Evolutionary conservation across 2,113 vertebrate genomes (phyloP).

Genomic region (Pseudolaguvia tuberculata): DNA sequence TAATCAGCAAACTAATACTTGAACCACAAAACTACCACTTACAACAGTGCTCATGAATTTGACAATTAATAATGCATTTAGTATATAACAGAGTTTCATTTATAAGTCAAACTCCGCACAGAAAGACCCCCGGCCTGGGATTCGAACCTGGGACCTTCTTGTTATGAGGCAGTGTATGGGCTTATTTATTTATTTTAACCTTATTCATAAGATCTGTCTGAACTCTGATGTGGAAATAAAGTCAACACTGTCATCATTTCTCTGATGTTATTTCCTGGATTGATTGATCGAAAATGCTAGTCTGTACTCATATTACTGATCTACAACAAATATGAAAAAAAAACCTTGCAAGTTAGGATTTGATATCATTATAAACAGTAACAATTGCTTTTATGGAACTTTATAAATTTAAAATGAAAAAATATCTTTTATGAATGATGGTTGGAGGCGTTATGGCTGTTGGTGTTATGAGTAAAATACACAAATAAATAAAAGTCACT

Average conservation of each 20-base stretch:
- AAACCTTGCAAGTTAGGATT: neutral
- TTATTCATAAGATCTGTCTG: neutral
- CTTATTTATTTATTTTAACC: no score
- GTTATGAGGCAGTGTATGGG: no score
- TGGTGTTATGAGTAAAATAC: neutral
- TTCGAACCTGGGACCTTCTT: no score
- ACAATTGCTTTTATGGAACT: neutral
- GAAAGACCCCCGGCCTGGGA: no score
- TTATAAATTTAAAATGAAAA: no score
- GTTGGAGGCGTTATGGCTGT: neutral
- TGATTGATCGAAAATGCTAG: neutral
- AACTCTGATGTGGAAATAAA: neutral
- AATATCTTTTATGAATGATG: neutral
- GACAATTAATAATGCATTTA: no score
- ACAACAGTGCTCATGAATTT: no score
- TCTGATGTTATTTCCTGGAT: neutral
- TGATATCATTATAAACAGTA: neutral
- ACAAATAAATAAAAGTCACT: neutral
- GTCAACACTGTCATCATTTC: neutral
- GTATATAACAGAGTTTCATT: no score
- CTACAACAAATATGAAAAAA: neutral
- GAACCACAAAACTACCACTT: no score
- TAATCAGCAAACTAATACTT: no score
- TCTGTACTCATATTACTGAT: neutral
- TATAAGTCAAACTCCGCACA: no score